Evolutionary conservation across 2,888 invertebrate genomes (phyloP), one percentile per base, ranked within the genome.

Genomic region (Sphaeridia pumilis): DNA sequence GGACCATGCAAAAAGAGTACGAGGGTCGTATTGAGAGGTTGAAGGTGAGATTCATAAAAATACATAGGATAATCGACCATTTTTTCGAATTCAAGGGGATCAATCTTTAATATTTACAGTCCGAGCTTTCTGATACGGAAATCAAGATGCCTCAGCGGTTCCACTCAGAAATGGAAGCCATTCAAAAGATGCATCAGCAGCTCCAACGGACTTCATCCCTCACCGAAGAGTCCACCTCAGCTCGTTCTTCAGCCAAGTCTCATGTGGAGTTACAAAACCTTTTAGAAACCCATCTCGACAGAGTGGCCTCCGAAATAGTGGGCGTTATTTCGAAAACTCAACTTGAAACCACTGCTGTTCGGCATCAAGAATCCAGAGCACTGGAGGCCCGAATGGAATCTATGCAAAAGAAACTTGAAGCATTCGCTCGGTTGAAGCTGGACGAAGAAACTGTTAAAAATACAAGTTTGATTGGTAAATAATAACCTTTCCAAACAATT

Each of bases 1-100:
- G 75, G 45, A 44, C 46, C 3, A 49, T 63, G 34, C 62, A 61
- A 34, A 49, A 49, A 34, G 62, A 64, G 5, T 65, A 63, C 35
- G 60, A 62, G 31, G 47, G 52, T 10, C 43, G 60, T 21, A 24
- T 66, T 7, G 53, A 55, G 17, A 31, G 59, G 24, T 46, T 61
- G 1, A 58, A 58, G 47, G 55, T 59, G 27, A 31, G n/a, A n/a
- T n/a, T n/a, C n/a, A n/a, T n/a, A n/a, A n/a, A n/a, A n/a, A n/a
- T n/a, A n/a, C n/a, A n/a, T n/a, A n/a, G n/a, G n/a, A n/a, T n/a
- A n/a, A n/a, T n/a, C n/a, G n/a, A n/a, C n/a, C n/a, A n/a, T n/a
- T n/a, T n/a, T n/a, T n/a, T n/a, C n/a, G n/a, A n/a, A n/a, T n/a
- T n/a, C n/a, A n/a, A n/a, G n/a, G n/a, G n/a, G n/a, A n/a, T n/a